These are phyloP conservation scores for Anoplophora glabripennis DNA, from an alignment of 1,140 invertebrate genomes.

Conservation along the genomic window DNA sequence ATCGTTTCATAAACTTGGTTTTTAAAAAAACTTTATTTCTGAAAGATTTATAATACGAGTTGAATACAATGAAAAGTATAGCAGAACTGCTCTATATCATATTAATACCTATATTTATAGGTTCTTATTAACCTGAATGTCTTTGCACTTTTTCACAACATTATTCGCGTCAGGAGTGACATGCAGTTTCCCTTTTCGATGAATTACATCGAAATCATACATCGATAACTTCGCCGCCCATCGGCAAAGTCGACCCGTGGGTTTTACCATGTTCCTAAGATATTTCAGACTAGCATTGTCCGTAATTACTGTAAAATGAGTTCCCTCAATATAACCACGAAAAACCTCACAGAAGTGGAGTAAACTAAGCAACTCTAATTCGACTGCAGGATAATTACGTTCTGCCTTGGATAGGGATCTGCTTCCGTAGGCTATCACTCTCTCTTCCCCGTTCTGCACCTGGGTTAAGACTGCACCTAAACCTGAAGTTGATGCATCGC, in stretches of 20 bases:
- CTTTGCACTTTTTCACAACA: no score
- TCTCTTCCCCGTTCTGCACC: not conserved
- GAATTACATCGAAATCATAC: constrained; percentile 13
- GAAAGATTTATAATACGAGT: no score
- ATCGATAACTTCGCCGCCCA: constrained; percentile 9
- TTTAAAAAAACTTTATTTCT: no score
- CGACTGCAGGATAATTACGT: constrained; percentile 9
- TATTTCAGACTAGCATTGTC: constrained; percentile 17
- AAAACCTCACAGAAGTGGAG: constrained; percentile 11
- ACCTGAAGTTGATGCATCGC: not conserved
- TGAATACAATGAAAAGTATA: no score
- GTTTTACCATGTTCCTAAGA: constrained; percentile 1
- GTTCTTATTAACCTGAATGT: no score
- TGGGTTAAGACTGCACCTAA: not conserved
- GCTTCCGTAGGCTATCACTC: not conserved
- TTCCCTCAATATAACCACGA: constrained; percentile 13
- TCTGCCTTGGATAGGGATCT: not conserved
- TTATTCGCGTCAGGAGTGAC: constrained; percentile 13
- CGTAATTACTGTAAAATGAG: constrained; percentile 10
- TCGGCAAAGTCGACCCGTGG: constrained; percentile 9
- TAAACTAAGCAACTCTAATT: constrained; percentile 11
- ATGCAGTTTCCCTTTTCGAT: constrained; percentile 18
- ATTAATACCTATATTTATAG: no score
- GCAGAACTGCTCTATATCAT: no score
- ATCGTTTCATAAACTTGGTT: no score